These are phyloP conservation scores for Palythoa caribaeorum DNA, from an alignment of 92 coral and sea anemone species.

Conservation along the genomic window DNA sequence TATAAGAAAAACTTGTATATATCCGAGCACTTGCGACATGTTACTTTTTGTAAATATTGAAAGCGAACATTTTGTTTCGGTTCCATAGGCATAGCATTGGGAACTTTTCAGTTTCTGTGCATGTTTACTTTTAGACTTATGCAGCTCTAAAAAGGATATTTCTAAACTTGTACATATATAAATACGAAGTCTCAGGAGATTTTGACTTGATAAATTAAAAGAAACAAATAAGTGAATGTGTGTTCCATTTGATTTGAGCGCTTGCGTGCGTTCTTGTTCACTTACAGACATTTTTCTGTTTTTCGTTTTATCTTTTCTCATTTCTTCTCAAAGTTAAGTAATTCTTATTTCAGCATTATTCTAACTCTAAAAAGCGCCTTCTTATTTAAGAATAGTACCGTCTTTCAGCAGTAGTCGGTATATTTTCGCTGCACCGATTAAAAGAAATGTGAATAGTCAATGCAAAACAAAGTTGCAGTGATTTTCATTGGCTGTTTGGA, in stretches of 20 bases:
- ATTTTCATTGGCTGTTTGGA: constrained; percentile 9
- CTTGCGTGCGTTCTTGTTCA: constrained; percentile 21
- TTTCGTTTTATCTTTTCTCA: neutral
- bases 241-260: neutral
- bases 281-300: neutral
- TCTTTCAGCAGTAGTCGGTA: constrained; percentile 18
- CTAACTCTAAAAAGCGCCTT: neutral
- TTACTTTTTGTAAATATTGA: constrained; percentile 39
- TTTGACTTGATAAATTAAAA: constrained; percentile 39
- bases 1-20: constrained; percentile 26
- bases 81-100: neutral
- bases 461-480: constrained; percentile 17
- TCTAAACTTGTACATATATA: constrained; percentile 38
- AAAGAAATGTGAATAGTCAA: constrained; percentile 1
- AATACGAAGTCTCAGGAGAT: constrained; percentile 29
- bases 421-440: constrained; percentile 21
- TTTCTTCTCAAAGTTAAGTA: neutral
- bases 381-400: neutral
- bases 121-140: constrained; percentile 34
- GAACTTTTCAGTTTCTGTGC: constrained; percentile 32
- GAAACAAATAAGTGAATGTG: neutral
- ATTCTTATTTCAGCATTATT: neutral
- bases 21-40: constrained; percentile 28
- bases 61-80: constrained; percentile 6
- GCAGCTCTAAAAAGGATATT: constrained; percentile 31